These are phyloP conservation scores for Xyrauchen texanus DNA, from an alignment of 2,113 vertebrate genomes.

Conservation along the genomic window DNA sequence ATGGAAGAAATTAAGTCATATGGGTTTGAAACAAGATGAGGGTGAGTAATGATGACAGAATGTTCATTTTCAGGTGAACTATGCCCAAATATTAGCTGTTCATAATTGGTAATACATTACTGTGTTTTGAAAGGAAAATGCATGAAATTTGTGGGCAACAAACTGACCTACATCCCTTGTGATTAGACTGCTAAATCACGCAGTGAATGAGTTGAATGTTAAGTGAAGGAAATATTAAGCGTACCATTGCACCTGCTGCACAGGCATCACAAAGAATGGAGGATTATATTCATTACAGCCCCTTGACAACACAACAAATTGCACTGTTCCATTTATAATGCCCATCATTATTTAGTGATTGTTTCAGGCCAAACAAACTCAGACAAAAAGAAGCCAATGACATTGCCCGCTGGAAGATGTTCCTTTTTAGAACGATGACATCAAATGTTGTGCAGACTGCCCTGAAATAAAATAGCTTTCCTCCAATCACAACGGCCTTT, in stretches of 20 bases:
- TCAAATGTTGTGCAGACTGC: slow-evolving; percentile 56
- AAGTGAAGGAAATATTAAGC: not conserved
- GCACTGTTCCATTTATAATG: not conserved
- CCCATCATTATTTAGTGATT: slow-evolving; percentile 21
- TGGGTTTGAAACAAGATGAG: too few relatives aligned
- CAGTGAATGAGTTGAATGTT: slow-evolving; percentile 9
- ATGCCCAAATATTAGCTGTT: not conserved
- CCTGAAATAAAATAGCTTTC: slow-evolving; percentile 50
- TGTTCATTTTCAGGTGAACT: too few relatives aligned
- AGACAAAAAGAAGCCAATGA: slow-evolving; percentile 50
- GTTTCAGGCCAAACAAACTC: slow-evolving; percentile 21
- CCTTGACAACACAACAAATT: slow-evolving; percentile 27
- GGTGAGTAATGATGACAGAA: too few relatives aligned
- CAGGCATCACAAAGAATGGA: slow-evolving; percentile 3
- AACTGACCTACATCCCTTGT: slow-evolving; percentile 36
- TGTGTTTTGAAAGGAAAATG: slow-evolving; percentile 6
- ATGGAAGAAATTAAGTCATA: too few relatives aligned
- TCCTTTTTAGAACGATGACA: slow-evolving; percentile 63
- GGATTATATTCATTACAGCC: slow-evolving; percentile 29
- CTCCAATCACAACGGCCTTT: slow-evolving; percentile 59
- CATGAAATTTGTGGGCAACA: slow-evolving; percentile 10
- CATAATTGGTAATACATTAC: not conserved
- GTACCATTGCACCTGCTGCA: slow-evolving; percentile 8
- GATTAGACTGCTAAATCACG: slow-evolving; percentile 18
- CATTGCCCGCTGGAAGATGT: slow-evolving; percentile 69